Base-by-base conservation (phyloP, 2,888 invertebrate species). In the Notodonta ziczac region DNA sequence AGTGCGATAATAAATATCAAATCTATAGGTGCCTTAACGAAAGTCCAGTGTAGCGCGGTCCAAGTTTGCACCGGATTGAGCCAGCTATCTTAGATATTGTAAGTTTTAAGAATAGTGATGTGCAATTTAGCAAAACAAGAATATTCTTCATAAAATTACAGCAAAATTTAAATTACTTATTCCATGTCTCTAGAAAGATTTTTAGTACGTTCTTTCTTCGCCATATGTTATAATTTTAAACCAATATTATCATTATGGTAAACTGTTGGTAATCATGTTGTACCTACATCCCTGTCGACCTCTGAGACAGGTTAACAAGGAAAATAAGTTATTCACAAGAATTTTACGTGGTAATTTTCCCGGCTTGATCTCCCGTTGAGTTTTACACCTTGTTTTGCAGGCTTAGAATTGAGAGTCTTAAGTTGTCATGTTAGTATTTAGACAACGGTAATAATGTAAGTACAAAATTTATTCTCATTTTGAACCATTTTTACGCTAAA, bases 321-420 rank as follows among this genome's bases (percentile, higher is more conserved):
- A 42, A 42, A 42, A 12, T 42, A 42, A 10, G 12, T 0, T 42
- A 42, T 42, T 42, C 10, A 12, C 42, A 42, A 42, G 12, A 10
- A 42, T 10, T 9, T 42, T 12, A 42, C 10, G 42, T 42, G 42
- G 9, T 9, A 8, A 42, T 42, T 42, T 42, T 42, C 42, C 12
- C 42, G 42, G 9, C 12, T 42, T 42, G 42, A 42, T 42, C 42
- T 73, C 55, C 64, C 48, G 56, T 67, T 71, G 66, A 73, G 71
- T 67, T 69, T 53, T 24, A 32, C 58, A 58, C 60, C 69, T 72
- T 73, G 65, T 73, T 72, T 57, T 62, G 51, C 61, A 67, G 65
- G 69, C 67, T 73, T 73, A 73, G 53, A 60, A 61, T 57, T 73
- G 71, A 73, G 73, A 65, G 67, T 67, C 64, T 71, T 73, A 73